Base-by-base conservation (phyloP, 2,888 invertebrate species). In the Ennomos erosarius region DNA sequence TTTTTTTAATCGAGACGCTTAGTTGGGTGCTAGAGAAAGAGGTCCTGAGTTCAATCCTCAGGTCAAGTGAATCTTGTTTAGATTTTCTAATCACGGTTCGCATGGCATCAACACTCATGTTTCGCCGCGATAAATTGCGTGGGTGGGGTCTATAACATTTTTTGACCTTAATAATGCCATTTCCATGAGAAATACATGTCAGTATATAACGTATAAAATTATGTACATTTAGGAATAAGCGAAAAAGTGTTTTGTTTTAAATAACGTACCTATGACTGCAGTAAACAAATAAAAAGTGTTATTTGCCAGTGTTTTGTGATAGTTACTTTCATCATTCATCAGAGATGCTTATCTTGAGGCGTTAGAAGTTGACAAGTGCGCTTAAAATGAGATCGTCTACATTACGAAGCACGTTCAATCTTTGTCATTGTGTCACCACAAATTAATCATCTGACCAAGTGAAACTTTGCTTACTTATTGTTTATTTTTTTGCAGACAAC, bases 381-480 rank as follows among this genome's bases (percentile, higher is more conserved):
- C 65, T 69, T 59, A 64, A 68, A 78, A 71, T 70, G 71, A 74
- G 76, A 80, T 68, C 71, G 67, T 55, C 51, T 55, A 55, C 64
- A 52, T 58, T 40, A 68, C 71, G 59, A 36, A 64, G 55, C 67
- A 62, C 73, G 71, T 69, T 85, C 81, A 75, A 84, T 86, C 83
- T 84, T 77, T 77, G 82, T 83, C 78, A 72, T 74, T 71, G 70
- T 73, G 69, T 73, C 69, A 64, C 67, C 74, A 71, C 71, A 77
- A 79, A 82, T 84, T 80, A 82, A 82, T 83, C 82, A 81, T 77
- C 26, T 26, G 26, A 5, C 26, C 11, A 77, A 82, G 81, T 79
- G 82, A 85, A 87, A 85, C 75, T 74, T 64, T 65, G 71, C 45
- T 42, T 50, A 42, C 40, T 10, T 10, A 51, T 49, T 59, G 50